phyloP scores from a whole-genome alignment of 2,888 invertebrate genomes.

The Resseliella maxima region DNA sequence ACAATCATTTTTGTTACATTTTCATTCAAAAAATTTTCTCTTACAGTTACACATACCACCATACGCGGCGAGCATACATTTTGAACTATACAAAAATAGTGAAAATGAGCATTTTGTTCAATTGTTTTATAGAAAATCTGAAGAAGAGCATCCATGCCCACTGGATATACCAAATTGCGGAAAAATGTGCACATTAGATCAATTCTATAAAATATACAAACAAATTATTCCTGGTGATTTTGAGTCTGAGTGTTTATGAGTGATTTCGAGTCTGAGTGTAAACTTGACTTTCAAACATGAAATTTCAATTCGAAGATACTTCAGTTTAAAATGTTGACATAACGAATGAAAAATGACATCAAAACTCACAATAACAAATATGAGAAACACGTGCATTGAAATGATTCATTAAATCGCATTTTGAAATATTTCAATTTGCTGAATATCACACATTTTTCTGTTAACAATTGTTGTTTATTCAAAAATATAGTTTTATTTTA shows the following conservation, averaged over 20 bases:
- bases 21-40: background rate
- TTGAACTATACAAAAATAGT: conserved; percentile 72
- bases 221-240: conserved; percentile 69
- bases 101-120: conserved; percentile 64
- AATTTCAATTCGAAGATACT: no score
- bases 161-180: conserved; percentile 76
- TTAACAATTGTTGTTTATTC: no score
- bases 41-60: conserved; percentile 71
- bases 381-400: no score
- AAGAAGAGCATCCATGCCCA: conserved; percentile 69
- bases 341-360: no score
- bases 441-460: no score
- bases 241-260: conserved; percentile 69
- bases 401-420: no score
- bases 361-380: no score
- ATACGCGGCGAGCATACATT: conserved; percentile 76
- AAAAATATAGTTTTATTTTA: no score
- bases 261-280: no score
- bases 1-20: background rate
- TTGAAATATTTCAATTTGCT: no score
- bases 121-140: conserved; percentile 77
- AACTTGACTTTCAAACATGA: no score
- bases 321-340: no score
- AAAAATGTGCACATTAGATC: conserved; percentile 72
- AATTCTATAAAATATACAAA: conserved; percentile 72